Percentiles rank a stretch among this genome's conserved stretches.
Conservation (phyloP, 1,140 invertebrate species). For the Drosophila albomicans region DNA sequence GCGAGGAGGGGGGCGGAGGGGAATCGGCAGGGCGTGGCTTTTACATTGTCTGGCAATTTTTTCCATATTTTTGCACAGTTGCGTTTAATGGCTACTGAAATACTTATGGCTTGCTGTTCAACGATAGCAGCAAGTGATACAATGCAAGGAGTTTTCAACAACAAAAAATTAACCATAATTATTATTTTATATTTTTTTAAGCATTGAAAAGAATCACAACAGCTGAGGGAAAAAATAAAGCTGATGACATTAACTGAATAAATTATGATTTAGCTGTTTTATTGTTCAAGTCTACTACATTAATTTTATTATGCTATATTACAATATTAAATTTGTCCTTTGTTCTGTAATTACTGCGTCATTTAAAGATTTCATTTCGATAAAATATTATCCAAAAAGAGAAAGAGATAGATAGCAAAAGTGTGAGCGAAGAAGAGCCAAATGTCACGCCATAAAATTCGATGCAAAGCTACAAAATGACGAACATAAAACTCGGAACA, state of each 20-base stretch:
- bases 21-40: constrained; percentile 11
- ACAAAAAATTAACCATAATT: constrained; percentile 24
- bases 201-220: too few relatives aligned
- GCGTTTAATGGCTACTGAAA: constrained; percentile 29
- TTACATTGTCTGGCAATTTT: constrained; percentile 42
- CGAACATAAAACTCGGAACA: constrained; percentile 38
- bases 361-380: constrained; percentile 20
- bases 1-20: too few relatives aligned
- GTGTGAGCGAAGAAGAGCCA: constrained; percentile 17
- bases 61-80: constrained; percentile 30
- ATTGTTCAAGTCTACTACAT: too few relatives aligned
- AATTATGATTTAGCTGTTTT: too few relatives aligned
- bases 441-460: constrained; percentile 47
- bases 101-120: constrained; percentile 14
- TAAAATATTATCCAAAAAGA: constrained; percentile 13
- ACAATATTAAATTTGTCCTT: background rate
- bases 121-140: constrained; percentile 34
- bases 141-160: constrained; percentile 19
- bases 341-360: constrained; percentile 29
- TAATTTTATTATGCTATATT: too few relatives aligned
- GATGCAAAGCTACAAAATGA: constrained; percentile 44
- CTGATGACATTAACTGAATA: too few relatives aligned
- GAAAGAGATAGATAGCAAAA: background rate
- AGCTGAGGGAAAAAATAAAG: too few relatives aligned
- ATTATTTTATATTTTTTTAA: constrained; percentile 9